Conservation (phyloP, 2,113 vertebrate species). For the Eulacestoma nigropectus region DNA sequence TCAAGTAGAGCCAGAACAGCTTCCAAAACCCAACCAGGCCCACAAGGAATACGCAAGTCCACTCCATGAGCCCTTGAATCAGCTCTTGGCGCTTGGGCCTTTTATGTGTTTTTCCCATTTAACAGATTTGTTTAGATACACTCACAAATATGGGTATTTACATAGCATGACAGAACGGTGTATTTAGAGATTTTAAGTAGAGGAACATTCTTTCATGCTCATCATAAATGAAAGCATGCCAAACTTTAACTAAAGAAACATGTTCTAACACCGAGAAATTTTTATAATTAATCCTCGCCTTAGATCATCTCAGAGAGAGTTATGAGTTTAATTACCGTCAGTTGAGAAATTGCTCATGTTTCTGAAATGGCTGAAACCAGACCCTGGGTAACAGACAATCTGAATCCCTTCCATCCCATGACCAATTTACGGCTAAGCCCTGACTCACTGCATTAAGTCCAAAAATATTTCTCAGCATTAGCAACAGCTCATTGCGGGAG, state of each 20-base stretch:
- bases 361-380: conserved; percentile 16
- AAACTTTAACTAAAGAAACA: conserved; percentile 9
- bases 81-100: not conserved
- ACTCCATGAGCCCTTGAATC: not conserved
- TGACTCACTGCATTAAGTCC: conserved; percentile 4
- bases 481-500: not conserved
- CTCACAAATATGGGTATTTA: not conserved
- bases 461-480: not conserved
- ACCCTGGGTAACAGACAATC: not conserved
- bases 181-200: not conserved
- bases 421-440: conserved; percentile 5
- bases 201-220: not conserved
- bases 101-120: not conserved
- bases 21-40: not conserved
- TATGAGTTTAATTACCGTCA: conserved; percentile 16
- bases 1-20: not conserved
- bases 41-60: not conserved
- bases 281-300: conserved; percentile 37
- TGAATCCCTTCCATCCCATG: conserved; percentile 9
- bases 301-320: conserved; percentile 23
- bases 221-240: not conserved
- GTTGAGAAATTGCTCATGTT: conserved; percentile 7
- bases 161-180: not conserved
- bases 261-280: not conserved
- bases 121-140: conserved; percentile 11